Conservation (phyloP, 2,113 vertebrate species). For the Ibidorhyncha struthersii region DNA sequence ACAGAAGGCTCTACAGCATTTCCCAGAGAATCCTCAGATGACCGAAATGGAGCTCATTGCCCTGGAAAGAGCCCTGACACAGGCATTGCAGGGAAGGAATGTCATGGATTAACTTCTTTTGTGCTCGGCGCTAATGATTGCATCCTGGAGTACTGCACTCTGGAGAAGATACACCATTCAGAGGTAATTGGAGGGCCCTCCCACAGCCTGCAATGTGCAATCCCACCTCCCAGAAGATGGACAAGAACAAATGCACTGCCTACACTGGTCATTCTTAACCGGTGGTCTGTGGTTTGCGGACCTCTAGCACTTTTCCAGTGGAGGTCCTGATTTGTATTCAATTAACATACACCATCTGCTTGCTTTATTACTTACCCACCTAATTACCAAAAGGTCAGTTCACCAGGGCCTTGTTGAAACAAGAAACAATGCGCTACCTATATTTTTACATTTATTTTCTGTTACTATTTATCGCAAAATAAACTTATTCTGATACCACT, state of each 20-base stretch:
- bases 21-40: constrained; percentile 3
- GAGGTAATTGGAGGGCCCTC: not conserved
- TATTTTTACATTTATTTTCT: not conserved
- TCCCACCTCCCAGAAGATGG: not conserved
- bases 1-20: constrained; percentile 32
- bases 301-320: not conserved
- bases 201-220: not conserved
- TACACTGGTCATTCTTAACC: not conserved
- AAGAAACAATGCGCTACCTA: not conserved
- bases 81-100: not conserved
- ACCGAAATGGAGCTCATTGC: constrained; percentile 29
- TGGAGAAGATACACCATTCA: not conserved
- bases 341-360: not conserved
- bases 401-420: not conserved
- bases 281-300: not conserved
- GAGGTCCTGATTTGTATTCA: not conserved
- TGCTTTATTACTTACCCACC: not conserved
- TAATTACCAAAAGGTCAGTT: not conserved
- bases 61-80: constrained; percentile 14
- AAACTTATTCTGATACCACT: not conserved
- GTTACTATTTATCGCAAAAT: not conserved
- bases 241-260: not conserved
- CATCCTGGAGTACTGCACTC: not conserved
- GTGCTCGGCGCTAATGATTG: not conserved
- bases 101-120: not conserved